Conservation (phyloP, 2,113 vertebrate genomes). For the Tenebrosternarchus preto region DNA sequence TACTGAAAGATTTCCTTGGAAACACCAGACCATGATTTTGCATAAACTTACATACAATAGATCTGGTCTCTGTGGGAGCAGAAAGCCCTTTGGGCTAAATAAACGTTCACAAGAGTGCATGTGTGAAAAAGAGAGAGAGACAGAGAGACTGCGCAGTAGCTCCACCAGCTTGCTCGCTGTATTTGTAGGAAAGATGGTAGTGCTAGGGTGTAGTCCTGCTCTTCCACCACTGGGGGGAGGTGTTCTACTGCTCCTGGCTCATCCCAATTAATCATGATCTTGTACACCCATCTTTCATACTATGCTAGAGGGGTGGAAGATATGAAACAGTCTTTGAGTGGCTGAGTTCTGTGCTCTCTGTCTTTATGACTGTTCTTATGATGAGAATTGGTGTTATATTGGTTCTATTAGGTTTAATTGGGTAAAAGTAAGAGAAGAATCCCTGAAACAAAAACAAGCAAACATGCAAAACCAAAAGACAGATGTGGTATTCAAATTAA, state of each 20-base stretch:
- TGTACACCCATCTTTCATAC: background rate
- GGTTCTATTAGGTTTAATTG: background rate
- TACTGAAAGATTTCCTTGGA: background rate
- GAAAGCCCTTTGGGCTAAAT: too few relatives aligned
- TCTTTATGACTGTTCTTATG: background rate
- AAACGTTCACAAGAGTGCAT: background rate
- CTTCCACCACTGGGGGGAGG: background rate
- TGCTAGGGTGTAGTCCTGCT: constrained; percentile 6
- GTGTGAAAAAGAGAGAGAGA: background rate
- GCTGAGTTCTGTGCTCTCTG: background rate
- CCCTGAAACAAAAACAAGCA: background rate
- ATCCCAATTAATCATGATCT: constrained; percentile 19
- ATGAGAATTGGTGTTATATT: background rate
- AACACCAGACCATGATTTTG: background rate
- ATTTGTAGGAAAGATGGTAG: constrained; percentile 14
- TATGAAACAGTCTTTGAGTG: background rate
- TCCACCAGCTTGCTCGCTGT: background rate
- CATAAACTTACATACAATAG: background rate
- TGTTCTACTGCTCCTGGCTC: constrained; percentile 6
- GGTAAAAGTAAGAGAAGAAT: background rate
- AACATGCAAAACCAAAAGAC: too few relatives aligned
- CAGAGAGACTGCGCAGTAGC: background rate
- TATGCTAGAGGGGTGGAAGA: background rate
- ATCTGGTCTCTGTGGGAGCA: background rate
- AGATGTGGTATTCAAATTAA: too few relatives aligned